Evolutionary conservation across 2,797 vertebrate species (phyloP), one percentile per base, ranked within the genome.

Genomic region (Galaxias olidus): DNA sequence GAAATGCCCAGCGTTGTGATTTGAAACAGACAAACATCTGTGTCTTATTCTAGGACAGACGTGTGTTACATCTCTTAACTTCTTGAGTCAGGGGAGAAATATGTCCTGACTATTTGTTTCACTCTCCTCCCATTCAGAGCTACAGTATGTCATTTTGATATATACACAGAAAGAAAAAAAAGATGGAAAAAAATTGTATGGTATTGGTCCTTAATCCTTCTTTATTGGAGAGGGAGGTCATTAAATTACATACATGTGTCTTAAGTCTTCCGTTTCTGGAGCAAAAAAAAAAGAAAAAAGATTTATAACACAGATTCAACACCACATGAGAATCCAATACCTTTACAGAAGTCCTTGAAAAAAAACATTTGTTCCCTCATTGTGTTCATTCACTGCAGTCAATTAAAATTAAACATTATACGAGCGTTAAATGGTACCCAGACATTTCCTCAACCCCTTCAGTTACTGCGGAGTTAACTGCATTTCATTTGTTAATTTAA

Each of bases 221-320:
- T 90, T 86, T 91, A 87, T 89, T 87, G 82, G 74, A 78, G 73
- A 79, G 66, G 65, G 74, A 79, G 83, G 81, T 81, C 86, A 87
- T 81, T 83, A 78, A 82, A 87, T 90, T 84, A 82, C 83, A 86
- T 74, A 82, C 88, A 88, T 87, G 70, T 88, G 91, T 90, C 87
- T 88, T 79, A 75, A 77, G 75, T 84, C 85, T 86, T 68, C 74
- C 69, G 65, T 80, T 71, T 81, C 79, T 78, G 79, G 82, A 64
- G 63, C 74, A 63, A 70, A 80, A 83, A 81, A 85, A 80, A 80
- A 75, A 74, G 86, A 88, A 84, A 3, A 30, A 30, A 30, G 30
- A 30, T 30, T 30, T 30, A 30, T 30, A 30, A 30, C 30, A 6
- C 30, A 30, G 30, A 30, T 30, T 3, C 30, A 30, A 30, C 30